Base-by-base conservation (phyloP, 2,888 invertebrate species). In the Seladonia tumulorum region DNA sequence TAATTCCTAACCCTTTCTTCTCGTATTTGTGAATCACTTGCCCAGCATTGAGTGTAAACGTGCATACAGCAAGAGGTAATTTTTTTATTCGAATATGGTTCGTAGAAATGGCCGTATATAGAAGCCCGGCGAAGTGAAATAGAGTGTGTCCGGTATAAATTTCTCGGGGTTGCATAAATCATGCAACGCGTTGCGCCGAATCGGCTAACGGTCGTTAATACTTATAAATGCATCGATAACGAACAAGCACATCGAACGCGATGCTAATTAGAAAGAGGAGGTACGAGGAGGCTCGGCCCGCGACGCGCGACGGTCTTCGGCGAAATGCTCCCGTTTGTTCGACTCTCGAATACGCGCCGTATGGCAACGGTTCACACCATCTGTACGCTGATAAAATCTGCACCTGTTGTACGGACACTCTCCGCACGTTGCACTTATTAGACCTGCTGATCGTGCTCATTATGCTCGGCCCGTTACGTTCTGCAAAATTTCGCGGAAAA, bases 351-450 rank as follows among this genome's bases (percentile, higher is more conserved):
- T 57, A 86, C 76, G 74, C 71, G 60, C 66, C 78, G 85, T 86
- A 86, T 85, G 85, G 90, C 85, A 90, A 90, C 85, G 88, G 88
- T 87, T 88, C 89, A 85, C 90, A 71, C 87, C 90, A 90, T 90
- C 88, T 89, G 86, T 88, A 75, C 82, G 29, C n/a, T 85, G 91
- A 91, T 91, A 89, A 87, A 84, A 91, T 91, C 91, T 88, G 82
- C 90, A 87, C 87, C 87, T 88, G 90, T 91, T 90, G 76, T 87
- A 53, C 77, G 81, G 68, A 84, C 83, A 83, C 83, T 84, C 78
- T 83, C 85, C 76, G 45, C 79, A 82, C 87, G 82, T 87, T 85
- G 85, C 86, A 74, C 84, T 90, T 88, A 90, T 89, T 90, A 87
- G 87, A 90, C 57, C 90, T 82, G 89, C 42, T 84, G 90, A 90